Evolutionary conservation across 1,140 invertebrate genomes (phyloP), one percentile per base, ranked within the genome.

Genomic region (Steinernema feltiae): DNA sequence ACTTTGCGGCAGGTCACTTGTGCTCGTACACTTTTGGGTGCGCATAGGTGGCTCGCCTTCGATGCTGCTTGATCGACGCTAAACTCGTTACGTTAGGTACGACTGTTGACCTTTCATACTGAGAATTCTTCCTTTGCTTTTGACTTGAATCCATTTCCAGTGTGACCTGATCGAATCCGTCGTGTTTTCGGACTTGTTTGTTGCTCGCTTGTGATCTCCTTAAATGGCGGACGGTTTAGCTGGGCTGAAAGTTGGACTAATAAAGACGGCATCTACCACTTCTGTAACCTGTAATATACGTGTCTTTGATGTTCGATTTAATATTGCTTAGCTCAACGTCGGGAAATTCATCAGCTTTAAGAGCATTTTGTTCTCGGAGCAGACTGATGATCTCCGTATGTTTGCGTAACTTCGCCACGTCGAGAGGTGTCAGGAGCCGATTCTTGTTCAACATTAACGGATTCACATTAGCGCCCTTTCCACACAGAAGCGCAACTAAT

Each of bases 401-500:
- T 27, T 70, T 70, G 48, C 81, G 75, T 32, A 70, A 35, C 63
- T 69, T 80, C n/a, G 83, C 79, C 30, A 86, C 69, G 48, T 87
- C 80, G 32, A 82, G 73, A 29, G 81, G 79, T 24, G 82, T 82
- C 27, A 70, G 70, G 27, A 85, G 32, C 75, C 78, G 53, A 2
- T 80, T 75, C 78, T 82, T 46, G 41, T 83, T 78, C n/a, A 82
- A 69, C 88, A 89, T 88, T 32, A 87, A 48, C 21, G 85, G 76
- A 83, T 89, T 88, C 48, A 86, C 80, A 70, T 85, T 81, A 27
- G 87, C 86, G 32, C 84, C 86, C 71, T 85, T 77, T 24, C 85
- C 83, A 31, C 88, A 78, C 7, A 89, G 78, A 30, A 86, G 72
- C 73, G 87, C 94, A 87, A 94, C 95, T 86, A 97, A 91, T 87